phyloP scores from a whole-genome alignment of 2,797 vertebrate species.

The Anas bernieri region DNA sequence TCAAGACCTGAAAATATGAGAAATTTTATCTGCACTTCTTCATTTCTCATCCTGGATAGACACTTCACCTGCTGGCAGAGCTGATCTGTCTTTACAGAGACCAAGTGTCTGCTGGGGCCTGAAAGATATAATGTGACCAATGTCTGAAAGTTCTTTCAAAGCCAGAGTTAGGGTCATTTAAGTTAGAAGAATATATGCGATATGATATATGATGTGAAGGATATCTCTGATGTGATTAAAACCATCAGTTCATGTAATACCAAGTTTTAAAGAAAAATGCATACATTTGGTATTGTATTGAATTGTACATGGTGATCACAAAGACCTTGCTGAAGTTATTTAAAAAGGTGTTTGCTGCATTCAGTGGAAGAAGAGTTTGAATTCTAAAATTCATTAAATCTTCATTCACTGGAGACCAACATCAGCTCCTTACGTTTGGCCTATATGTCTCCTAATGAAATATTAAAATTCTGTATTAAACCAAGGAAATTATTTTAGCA shows the following conservation, averaged over 20 bases:
- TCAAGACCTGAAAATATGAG: not conserved
- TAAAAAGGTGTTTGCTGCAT: not conserved
- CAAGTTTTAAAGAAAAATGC: not conserved
- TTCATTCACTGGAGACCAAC: not conserved
- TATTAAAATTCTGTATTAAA: not conserved
- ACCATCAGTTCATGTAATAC: not conserved
- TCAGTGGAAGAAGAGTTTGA: not conserved
- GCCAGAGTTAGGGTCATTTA: not conserved
- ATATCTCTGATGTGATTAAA: not conserved
- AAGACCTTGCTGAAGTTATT: not conserved
- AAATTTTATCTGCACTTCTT: not conserved
- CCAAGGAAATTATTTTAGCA: not conserved
- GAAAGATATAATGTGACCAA: not conserved
- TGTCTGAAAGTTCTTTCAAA: not conserved
- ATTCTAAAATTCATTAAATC: not conserved
- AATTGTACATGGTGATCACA: not conserved
- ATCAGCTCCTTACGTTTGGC: not conserved
- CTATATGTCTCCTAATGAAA: not conserved
- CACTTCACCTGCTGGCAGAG: not conserved
- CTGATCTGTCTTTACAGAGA: not conserved
- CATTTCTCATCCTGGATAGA: not conserved
- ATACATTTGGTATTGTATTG: not conserved
- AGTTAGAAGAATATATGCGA: not conserved
- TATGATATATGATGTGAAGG: not conserved
- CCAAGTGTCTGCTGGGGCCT: not conserved